phyloP scores from a whole-genome alignment of 1,140 invertebrate genomes.

The Amphibalanus amphitrite region DNA sequence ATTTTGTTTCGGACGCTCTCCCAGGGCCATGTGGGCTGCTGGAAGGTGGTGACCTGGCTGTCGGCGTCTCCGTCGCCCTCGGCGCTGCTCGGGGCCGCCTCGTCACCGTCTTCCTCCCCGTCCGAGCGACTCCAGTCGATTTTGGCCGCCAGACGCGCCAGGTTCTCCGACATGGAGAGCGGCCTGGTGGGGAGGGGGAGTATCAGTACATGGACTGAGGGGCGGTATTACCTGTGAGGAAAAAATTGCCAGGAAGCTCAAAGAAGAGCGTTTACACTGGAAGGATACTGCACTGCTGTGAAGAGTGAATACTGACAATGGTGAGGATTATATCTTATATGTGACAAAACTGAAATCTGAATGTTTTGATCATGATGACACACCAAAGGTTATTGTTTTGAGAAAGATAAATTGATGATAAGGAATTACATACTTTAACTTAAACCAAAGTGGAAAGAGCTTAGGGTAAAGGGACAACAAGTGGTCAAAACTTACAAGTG shows the following conservation, averaged over 20 bases:
- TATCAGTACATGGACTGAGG: neutral
- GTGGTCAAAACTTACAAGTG: too few relatives aligned
- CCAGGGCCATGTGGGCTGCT: constrained; percentile 17
- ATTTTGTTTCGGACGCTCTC: constrained; percentile 20
- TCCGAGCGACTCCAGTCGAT: constrained; percentile 77
- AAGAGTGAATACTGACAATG: too few relatives aligned
- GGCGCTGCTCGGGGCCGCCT: constrained; percentile 32
- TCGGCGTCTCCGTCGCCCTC: constrained; percentile 29
- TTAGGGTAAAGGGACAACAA: too few relatives aligned
- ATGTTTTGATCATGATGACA: too few relatives aligned
- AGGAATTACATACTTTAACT: too few relatives aligned
- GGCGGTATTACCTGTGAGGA: neutral
- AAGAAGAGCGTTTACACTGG: neutral
- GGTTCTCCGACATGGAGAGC: constrained; percentile 80
- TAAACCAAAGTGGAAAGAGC: too few relatives aligned
- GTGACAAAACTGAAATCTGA: too few relatives aligned
- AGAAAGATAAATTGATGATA: too few relatives aligned
- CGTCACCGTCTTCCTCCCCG: constrained; percentile 46
- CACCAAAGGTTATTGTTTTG: too few relatives aligned
- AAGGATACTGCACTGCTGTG: neutral
- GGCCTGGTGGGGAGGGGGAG: constrained; percentile 40
- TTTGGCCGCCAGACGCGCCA: constrained; percentile 78
- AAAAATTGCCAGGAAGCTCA: neutral
- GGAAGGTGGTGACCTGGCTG: constrained; percentile 1
- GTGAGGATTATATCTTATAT: too few relatives aligned